Conservation (phyloP, 1,140 invertebrate species). For the Diachasmimorpha longicaudata region DNA sequence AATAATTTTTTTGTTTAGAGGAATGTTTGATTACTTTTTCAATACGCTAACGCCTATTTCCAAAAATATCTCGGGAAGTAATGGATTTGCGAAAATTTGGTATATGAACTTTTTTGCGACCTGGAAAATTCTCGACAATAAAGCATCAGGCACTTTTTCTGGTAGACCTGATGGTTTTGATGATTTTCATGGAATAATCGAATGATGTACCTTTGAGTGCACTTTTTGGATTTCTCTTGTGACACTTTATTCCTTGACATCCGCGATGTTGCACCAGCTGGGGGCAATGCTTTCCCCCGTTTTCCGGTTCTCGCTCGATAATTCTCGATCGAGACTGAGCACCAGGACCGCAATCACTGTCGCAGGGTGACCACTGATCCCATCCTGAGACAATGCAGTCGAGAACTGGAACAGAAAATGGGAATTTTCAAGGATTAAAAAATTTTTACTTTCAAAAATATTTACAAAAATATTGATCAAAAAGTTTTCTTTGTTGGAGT, state of each 20-base stretch:
- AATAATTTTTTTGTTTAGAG: too few species aligned
- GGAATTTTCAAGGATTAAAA: too few species aligned
- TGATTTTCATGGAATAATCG: neutral
- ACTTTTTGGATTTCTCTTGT: constrained; percentile 70
- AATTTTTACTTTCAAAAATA: too few species aligned
- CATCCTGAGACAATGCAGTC: constrained; percentile 83
- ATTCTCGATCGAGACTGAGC: constrained; percentile 74
- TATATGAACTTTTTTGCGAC: too few species aligned
- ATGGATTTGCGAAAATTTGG: too few species aligned
- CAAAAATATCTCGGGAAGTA: too few species aligned
- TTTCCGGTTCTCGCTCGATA: constrained; percentile 70
- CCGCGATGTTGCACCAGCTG: constrained; percentile 76
- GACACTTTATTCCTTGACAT: constrained; percentile 77
- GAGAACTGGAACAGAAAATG: constrained; percentile 65
- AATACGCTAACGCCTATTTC: too few species aligned
- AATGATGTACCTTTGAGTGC: constrained; percentile 70
- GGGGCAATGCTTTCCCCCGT: constrained; percentile 80
- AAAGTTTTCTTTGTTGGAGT: too few species aligned
- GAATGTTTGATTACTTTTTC: too few species aligned
- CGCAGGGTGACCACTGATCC: constrained; percentile 81
- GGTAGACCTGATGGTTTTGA: neutral
- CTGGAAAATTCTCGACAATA: too few species aligned
- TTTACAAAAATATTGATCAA: too few species aligned
- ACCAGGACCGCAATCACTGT: constrained; percentile 78
- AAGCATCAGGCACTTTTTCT: neutral